A percentile compares a stretch with the other conserved stretches of the same genome.
phyloP scores from a whole-genome alignment of 2,113 vertebrate species.

The Circaetus gallicus region DNA sequence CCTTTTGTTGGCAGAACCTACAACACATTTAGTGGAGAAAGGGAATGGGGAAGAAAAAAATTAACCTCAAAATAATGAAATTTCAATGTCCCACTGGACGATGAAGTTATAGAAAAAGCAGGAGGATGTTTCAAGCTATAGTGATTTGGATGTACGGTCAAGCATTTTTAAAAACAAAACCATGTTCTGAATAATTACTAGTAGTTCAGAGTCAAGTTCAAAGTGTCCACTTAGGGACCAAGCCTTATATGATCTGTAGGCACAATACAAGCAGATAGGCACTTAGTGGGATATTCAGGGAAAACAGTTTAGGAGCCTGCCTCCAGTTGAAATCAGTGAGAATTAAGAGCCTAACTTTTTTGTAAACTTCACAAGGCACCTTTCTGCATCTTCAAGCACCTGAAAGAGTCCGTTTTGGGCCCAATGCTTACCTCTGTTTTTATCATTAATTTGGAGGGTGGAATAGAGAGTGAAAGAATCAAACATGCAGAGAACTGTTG shows the following conservation, averaged over 20 bases:
- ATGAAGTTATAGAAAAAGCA: background rate
- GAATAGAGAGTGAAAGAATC: conserved; percentile 21
- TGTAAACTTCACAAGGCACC: background rate
- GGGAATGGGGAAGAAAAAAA: background rate
- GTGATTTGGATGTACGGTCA: background rate
- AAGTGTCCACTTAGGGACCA: background rate
- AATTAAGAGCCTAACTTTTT: background rate
- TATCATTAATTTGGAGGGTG: conserved; percentile 11
- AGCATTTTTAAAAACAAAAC: background rate
- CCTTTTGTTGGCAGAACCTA: conserved; percentile 6
- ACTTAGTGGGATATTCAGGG: background rate
- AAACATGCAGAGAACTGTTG: background rate
- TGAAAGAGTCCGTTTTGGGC: background rate
- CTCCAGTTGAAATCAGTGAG: background rate
- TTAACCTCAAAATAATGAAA: background rate
- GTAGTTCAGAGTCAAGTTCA: background rate
- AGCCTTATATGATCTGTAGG: background rate
- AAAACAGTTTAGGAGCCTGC: background rate
- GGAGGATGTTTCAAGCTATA: background rate
- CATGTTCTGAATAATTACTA: background rate
- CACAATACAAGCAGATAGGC: background rate
- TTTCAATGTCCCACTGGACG: background rate
- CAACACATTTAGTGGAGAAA: background rate
- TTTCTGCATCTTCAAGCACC: background rate
- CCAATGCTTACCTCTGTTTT: conserved; percentile 8